phyloP scores from a whole-genome alignment of 1,140 invertebrate genomes.

The Aricia agestis region DNA sequence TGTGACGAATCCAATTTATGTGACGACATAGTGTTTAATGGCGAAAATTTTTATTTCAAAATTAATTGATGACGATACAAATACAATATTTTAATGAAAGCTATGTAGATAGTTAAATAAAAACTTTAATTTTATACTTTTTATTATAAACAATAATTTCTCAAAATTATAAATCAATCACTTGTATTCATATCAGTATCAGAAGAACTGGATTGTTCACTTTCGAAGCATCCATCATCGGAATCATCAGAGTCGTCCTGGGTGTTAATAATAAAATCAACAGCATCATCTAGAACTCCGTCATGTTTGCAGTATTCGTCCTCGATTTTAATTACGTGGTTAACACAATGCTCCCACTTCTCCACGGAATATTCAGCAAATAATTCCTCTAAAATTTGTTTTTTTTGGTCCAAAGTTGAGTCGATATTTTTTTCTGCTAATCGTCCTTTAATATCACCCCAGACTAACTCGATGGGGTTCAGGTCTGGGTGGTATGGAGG shows the following conservation, averaged over 20 bases:
- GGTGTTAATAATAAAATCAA: slow-evolving; percentile 11
- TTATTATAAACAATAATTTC: slow-evolving; percentile 16
- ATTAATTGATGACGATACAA: slow-evolving; percentile 4
- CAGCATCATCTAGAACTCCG: slow-evolving; percentile 10
- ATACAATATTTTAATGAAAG: slow-evolving; percentile 18
- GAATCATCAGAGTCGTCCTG: slow-evolving; percentile 9
- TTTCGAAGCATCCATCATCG: background rate
- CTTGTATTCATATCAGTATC: slow-evolving; percentile 1
- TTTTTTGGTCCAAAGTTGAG: slow-evolving; percentile 13
- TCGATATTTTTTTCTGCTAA: slow-evolving; percentile 16
- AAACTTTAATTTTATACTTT: slow-evolving; percentile 15
- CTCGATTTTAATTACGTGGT: slow-evolving; percentile 6
- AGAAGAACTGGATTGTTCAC: background rate
- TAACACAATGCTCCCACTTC: slow-evolving; percentile 14
- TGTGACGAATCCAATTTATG: too few relatives aligned
- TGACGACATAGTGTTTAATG: background rate
- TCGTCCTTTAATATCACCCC: slow-evolving; percentile 17
- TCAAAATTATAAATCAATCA: slow-evolving; percentile 19
- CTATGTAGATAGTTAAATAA: slow-evolving; percentile 7
- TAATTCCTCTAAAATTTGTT: slow-evolving; percentile 4
- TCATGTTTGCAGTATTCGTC: slow-evolving; percentile 11
- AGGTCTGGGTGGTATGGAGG: slow-evolving; percentile 21
- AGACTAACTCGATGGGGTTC: slow-evolving; percentile 20
- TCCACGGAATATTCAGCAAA: slow-evolving; percentile 12
- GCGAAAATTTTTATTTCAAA: background rate